Percentiles rank a stretch among this genome's conserved stretches.
These are phyloP conservation scores for Uria aalge DNA, from an alignment of 2,113 vertebrate species.

Conservation along the genomic window DNA sequence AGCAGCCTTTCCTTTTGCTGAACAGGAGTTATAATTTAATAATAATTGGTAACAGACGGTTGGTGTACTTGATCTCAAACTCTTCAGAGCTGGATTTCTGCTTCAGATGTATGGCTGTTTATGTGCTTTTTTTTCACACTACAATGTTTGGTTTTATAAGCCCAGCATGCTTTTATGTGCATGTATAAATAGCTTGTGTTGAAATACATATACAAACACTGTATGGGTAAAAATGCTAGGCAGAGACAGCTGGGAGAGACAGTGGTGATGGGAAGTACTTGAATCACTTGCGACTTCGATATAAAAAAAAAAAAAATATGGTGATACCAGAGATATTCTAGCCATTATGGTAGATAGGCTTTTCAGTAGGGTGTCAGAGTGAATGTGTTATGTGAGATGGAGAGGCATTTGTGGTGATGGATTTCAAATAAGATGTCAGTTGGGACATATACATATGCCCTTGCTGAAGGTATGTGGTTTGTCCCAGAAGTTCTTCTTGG, in stretches of 20 bases:
- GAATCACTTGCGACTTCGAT: background rate
- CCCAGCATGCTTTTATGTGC: background rate
- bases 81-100: background rate
- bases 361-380: background rate
- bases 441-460: rapidly evolving
- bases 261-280: background rate
- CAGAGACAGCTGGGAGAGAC: background rate
- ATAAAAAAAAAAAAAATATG: rapidly evolving
- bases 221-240: background rate
- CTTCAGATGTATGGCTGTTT: background rate
- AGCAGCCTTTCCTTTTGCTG: background rate
- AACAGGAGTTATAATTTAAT: background rate
- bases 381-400: background rate
- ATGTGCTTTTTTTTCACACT: background rate
- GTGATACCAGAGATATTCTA: background rate
- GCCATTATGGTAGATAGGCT: background rate
- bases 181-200: background rate
- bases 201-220: background rate
- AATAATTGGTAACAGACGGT: background rate
- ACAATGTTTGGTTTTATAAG: background rate
- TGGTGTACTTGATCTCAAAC: background rate
- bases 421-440: background rate
- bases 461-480: background rate
- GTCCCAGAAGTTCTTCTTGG: background rate
- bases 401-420: background rate